Evolutionary conservation across 2,888 invertebrate species (phyloP).

Genomic region (Drosophila algonquin): DNA sequence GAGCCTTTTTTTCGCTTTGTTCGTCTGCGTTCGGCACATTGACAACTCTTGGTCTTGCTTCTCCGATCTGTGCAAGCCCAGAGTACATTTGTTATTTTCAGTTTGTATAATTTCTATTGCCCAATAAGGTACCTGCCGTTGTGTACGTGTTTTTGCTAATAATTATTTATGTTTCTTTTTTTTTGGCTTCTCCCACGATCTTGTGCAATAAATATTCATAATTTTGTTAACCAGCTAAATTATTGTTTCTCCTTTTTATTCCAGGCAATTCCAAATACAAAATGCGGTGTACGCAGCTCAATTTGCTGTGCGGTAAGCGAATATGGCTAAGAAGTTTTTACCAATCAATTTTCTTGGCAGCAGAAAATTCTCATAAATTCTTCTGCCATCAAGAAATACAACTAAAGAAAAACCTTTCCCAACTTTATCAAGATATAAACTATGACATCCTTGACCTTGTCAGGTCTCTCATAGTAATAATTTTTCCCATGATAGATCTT

Average conservation of each 20-base stretch:
- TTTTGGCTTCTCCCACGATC: conserved; percentile 62
- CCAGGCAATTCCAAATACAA: conserved; percentile 71
- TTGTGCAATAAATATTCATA: conserved; percentile 72
- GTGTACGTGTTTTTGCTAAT: conserved; percentile 42
- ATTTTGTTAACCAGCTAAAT: conserved; percentile 51
- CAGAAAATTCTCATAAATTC: not conserved
- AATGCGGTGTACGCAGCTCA: conserved; percentile 67
- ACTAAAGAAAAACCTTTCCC: not conserved
- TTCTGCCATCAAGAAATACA: not conserved
- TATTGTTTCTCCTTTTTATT: conserved; percentile 54
- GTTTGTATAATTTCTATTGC: conserved; percentile 63
- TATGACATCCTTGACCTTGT: conserved; percentile 69
- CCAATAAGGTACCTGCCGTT: conserved; percentile 47
- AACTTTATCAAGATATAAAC: not conserved
- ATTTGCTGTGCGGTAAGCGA: conserved; percentile 69
- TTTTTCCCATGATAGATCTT: conserved; percentile 62
- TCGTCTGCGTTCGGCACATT: conserved; percentile 42
- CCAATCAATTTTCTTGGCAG: no score
- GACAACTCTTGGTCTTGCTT: conserved; percentile 42
- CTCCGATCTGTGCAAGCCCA: conserved; percentile 42
- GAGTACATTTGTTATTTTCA: conserved; percentile 51
- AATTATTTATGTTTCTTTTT: conserved; percentile 35
- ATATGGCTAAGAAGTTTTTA: not conserved
- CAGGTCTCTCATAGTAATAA: conserved; percentile 20
- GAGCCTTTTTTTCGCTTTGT: conserved; percentile 45